A percentile compares a stretch with the other conserved stretches of the same genome.
Conservation (phyloP, 2,113 vertebrate genomes). For the Noturus placidus region DNA sequence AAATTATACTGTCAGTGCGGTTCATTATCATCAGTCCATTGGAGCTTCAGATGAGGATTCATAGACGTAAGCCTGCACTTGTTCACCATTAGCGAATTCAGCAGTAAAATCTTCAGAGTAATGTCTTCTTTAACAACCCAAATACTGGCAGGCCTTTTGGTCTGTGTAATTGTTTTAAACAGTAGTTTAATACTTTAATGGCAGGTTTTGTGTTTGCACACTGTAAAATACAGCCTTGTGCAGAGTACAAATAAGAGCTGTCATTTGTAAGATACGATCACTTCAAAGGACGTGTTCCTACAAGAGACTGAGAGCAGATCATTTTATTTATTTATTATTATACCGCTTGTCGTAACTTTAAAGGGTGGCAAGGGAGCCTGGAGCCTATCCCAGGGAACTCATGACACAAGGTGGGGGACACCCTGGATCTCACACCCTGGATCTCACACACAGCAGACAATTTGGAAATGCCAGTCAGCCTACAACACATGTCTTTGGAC, state of each 20-base stretch:
- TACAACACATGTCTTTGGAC: too few species aligned
- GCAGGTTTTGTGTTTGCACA: not conserved
- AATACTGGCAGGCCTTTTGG: not conserved
- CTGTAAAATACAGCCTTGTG: not conserved
- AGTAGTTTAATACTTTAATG: not conserved
- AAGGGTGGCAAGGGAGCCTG: too few species aligned
- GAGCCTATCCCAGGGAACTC: too few species aligned
- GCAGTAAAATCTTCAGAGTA: not conserved
- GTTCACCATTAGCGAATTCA: not conserved
- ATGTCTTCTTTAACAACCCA: not conserved
- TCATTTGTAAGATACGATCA: not conserved
- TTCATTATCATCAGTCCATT: constrained; percentile 9
- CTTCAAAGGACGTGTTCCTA: not conserved
- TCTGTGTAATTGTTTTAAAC: not conserved
- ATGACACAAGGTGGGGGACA: too few species aligned
- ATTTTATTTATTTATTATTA: not conserved
- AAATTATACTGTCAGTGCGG: not conserved
- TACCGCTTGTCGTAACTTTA: too few species aligned
- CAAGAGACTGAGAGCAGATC: not conserved
- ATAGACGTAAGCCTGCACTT: not conserved
- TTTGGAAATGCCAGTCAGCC: too few species aligned
- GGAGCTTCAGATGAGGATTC: not conserved
- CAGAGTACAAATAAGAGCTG: not conserved
- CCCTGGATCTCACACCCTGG: too few species aligned
- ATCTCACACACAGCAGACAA: too few species aligned